These are phyloP conservation scores for Deroptyus accipitrinus DNA, from an alignment of 2,113 vertebrate species.

Conservation along the genomic window DNA sequence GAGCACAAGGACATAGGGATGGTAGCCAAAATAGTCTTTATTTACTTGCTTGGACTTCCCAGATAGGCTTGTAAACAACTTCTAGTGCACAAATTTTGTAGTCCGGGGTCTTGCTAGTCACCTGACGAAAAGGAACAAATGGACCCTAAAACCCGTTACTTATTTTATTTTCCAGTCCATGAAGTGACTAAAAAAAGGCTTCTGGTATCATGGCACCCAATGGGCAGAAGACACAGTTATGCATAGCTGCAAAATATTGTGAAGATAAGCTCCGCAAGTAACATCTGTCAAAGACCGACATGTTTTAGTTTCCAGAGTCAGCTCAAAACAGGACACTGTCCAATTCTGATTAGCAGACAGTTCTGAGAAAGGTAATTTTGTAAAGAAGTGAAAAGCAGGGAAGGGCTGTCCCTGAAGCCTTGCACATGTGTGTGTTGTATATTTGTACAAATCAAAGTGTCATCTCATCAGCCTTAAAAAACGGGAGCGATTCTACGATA, in stretches of 20 bases:
- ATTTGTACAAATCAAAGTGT: neutral
- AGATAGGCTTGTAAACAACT: neutral
- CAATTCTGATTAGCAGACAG: neutral
- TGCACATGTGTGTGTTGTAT: rapidly evolving
- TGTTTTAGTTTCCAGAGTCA: neutral
- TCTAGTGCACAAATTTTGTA: neutral
- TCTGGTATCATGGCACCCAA: neutral
- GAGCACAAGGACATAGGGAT: rapidly evolving
- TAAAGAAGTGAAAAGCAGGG: neutral
- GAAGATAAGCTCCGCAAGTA: neutral
- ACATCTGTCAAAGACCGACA: neutral
- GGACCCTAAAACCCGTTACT: neutral
- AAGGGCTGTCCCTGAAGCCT: neutral
- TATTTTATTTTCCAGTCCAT: neutral
- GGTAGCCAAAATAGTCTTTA: neutral
- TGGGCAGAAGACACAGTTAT: neutral
- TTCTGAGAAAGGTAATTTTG: neutral
- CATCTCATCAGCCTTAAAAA: neutral
- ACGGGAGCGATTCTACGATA: neutral
- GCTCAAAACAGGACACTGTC: neutral
- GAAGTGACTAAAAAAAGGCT: neutral
- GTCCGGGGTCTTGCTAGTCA: neutral
- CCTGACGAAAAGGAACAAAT: neutral
- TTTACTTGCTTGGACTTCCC: neutral
- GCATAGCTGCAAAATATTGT: neutral